Percentiles rank a stretch among this genome's conserved stretches.
phyloP scores from a whole-genome alignment of 2,888 invertebrate genomes.

The Aphidius colemani region DNA sequence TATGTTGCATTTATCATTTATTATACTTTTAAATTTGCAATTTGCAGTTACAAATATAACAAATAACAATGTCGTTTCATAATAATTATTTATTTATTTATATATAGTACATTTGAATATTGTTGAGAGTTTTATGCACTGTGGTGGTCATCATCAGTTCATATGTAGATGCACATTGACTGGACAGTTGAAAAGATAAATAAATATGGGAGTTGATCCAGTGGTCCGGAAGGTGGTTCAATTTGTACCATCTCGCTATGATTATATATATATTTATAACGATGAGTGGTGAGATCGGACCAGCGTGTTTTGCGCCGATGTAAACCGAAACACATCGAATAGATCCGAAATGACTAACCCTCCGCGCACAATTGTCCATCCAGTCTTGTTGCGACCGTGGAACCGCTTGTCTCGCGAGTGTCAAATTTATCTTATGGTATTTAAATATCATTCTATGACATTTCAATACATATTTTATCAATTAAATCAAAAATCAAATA shows the following conservation, averaged over 20 bases:
- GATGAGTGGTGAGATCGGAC: slow-evolving; percentile 36
- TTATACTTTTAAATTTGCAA: no score
- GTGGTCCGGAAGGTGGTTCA: slow-evolving; percentile 20
- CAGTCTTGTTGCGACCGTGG: slow-evolving; percentile 57
- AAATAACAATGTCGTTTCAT: no score
- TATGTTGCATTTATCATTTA: no score
- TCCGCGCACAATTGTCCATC: slow-evolving; percentile 40
- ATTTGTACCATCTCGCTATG: slow-evolving; percentile 29
- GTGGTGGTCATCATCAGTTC: no score
- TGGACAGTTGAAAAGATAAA: not conserved
- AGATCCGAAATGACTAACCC: slow-evolving; percentile 39
- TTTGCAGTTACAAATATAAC: not conserved
- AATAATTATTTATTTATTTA: not conserved
- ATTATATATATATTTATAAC: slow-evolving; percentile 30
- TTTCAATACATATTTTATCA: not conserved
- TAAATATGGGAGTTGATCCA: slow-evolving; percentile 15
- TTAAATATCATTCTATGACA: slow-evolving; percentile 17
- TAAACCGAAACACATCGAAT: slow-evolving; percentile 37
- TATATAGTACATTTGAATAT: slow-evolving; percentile 1
- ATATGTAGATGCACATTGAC: no score
- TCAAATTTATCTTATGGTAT: slow-evolving; percentile 27
- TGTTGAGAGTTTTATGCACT: not conserved
- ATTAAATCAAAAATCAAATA: not conserved
- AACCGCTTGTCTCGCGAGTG: slow-evolving; percentile 43
- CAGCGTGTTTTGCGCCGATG: slow-evolving; percentile 38